These are phyloP conservation scores for Mercenaria mercenaria DNA, from an alignment of 1,140 invertebrate species.

Conservation along the genomic window DNA sequence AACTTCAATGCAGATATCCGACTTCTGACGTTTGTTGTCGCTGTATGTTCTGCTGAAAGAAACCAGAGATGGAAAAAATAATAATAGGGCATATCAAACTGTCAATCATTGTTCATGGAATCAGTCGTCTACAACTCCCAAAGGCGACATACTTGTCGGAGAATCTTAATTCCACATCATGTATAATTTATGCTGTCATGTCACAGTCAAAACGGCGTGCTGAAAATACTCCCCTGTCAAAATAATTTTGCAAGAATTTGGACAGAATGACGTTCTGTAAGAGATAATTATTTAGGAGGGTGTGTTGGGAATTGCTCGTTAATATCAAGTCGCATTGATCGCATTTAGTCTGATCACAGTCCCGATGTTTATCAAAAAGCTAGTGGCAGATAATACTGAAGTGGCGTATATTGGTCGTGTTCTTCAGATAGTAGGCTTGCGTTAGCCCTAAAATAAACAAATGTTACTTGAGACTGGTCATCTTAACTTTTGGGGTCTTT, in stretches of 20 bases:
- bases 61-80: slow-evolving; percentile 53
- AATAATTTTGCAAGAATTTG: slow-evolving; percentile 56
- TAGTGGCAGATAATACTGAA: background rate
- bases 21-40: slow-evolving; percentile 39
- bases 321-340: slow-evolving; percentile 57
- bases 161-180: slow-evolving; percentile 57
- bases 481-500: too few species aligned
- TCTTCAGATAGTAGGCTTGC: too few species aligned
- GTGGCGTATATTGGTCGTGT: background rate
- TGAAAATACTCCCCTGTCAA: slow-evolving; percentile 61
- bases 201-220: slow-evolving; percentile 54
- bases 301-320: slow-evolving; percentile 58
- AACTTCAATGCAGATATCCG: background rate
- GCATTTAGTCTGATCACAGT: background rate
- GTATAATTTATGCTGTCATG: slow-evolving; percentile 64
- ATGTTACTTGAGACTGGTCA: too few species aligned
- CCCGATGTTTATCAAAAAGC: background rate
- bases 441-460: too few species aligned
- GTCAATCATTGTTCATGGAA: slow-evolving; percentile 36
- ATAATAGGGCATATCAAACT: slow-evolving; percentile 49
- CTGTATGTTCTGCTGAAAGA: background rate
- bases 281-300: slow-evolving; percentile 64
- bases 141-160: slow-evolving; percentile 50
- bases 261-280: slow-evolving; percentile 41
- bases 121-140: slow-evolving; percentile 52